phyloP scores from a whole-genome alignment of 1,140 invertebrate species.

The Eumeta japonica region DNA sequence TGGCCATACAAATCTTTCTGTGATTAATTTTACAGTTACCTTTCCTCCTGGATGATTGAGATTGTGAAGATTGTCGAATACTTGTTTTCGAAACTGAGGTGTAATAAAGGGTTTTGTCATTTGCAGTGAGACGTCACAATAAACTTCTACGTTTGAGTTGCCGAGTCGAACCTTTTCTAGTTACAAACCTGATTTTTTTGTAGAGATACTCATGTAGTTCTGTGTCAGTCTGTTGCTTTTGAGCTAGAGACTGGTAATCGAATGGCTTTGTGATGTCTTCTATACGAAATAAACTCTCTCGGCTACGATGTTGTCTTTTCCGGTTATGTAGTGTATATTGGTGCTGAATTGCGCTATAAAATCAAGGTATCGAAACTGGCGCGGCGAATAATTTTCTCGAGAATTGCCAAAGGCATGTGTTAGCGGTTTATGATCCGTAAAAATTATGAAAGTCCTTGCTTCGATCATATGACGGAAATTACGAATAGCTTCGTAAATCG shows the following conservation, averaged over 20 bases:
- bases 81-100: neutral
- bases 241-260: conserved; percentile 11
- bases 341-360: conserved; percentile 34
- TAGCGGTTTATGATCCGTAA: conserved; percentile 40
- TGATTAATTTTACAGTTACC: neutral
- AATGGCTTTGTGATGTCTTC: conserved; percentile 8
- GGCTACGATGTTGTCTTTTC: conserved; percentile 23
- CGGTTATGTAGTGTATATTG: conserved; percentile 24
- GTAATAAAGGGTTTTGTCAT: neutral
- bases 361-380: conserved; percentile 23
- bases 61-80: neutral
- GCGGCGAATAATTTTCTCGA: conserved; percentile 8
- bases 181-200: neutral
- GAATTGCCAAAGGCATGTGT: conserved; percentile 13
- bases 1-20: conserved; percentile 1
- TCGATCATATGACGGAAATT: conserved; percentile 27
- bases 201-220: conserved; percentile 1
- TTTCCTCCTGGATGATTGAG: neutral
- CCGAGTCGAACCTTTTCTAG: conserved; percentile 2
- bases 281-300: conserved; percentile 22
- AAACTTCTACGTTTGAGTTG: neutral
- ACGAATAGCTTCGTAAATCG: conserved; percentile 19
- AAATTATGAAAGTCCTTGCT: conserved; percentile 18
- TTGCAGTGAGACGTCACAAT: neutral
- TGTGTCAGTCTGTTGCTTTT: conserved; percentile 10